Evolutionary conservation across 2,888 invertebrate species (phyloP).

Genomic region (Gonocerus acuteangulatus): DNA sequence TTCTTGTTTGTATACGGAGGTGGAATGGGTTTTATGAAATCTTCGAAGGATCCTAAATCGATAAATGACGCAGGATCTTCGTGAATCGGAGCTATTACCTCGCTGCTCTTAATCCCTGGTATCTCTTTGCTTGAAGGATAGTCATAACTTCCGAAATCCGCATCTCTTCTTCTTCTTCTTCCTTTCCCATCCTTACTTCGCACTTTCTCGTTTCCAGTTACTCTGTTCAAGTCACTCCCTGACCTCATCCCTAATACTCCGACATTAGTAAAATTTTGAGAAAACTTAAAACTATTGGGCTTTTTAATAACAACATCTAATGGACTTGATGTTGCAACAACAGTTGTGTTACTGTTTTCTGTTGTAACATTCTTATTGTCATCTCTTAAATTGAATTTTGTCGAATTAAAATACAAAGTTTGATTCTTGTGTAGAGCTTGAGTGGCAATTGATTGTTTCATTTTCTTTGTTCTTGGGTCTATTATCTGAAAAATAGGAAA

Average conservation of each 20-base stretch:
- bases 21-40: background rate
- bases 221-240: background rate
- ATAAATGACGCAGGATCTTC: background rate
- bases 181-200: background rate
- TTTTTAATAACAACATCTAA: constrained; percentile 6
- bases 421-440: background rate
- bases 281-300: background rate
- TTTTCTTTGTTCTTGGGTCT: constrained; percentile 15
- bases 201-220: background rate
- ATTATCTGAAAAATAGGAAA: constrained; percentile 2
- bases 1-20: background rate
- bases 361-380: background rate
- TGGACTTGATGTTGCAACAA: background rate
- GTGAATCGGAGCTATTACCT: background rate
- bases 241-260: background rate
- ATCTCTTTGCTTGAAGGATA: constrained; percentile 11
- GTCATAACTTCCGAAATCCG: background rate
- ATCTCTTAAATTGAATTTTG: background rate
- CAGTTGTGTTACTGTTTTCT: background rate
- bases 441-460: constrained; percentile 3
- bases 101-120: background rate
- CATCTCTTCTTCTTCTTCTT: background rate
- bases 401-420: background rate
- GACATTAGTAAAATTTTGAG: background rate
- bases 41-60: background rate